These are phyloP conservation scores for Cheilosia vulpina DNA, from an alignment of 2,888 invertebrate species.

Conservation along the genomic window DNA sequence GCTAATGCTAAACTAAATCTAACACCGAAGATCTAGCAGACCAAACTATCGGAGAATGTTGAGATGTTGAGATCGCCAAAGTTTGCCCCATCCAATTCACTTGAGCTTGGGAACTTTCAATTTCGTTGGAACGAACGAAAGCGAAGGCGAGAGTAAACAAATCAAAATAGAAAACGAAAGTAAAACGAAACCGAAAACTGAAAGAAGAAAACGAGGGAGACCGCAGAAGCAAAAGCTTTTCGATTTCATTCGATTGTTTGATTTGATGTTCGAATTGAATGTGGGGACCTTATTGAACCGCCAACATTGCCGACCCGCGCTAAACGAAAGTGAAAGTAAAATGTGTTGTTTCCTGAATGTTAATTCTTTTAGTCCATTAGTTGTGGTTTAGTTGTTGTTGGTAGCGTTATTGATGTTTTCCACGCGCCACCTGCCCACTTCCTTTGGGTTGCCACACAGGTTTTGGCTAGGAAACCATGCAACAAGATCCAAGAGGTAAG, in stretches of 20 bases:
- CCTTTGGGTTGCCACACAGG: constrained; percentile 51
- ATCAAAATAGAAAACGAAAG: constrained; percentile 26
- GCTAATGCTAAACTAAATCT: not conserved
- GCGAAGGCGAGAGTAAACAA: constrained; percentile 49
- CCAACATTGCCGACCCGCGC: not conserved
- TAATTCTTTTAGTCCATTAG: constrained; percentile 43
- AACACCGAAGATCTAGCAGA: constrained; percentile 15
- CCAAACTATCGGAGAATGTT: constrained; percentile 19
- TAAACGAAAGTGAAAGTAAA: constrained; percentile 68
- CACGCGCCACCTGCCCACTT: constrained; percentile 17
- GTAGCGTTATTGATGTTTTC: constrained; percentile 27
- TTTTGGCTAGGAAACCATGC: constrained; percentile 41
- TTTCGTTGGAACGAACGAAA: constrained; percentile 57
- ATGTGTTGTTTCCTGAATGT: constrained; percentile 68
- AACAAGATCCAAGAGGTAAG: constrained; percentile 10
- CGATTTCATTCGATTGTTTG: not conserved
- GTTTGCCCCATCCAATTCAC: constrained; percentile 31
- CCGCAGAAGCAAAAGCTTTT: constrained; percentile 51
- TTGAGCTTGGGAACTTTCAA: constrained; percentile 47
- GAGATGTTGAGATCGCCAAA: constrained; percentile 48
- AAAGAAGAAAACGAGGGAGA: not conserved
- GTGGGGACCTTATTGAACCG: constrained; percentile 21
- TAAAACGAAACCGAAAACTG: constrained; percentile 26
- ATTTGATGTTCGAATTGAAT: constrained; percentile 28
- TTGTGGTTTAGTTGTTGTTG: constrained; percentile 6